Evolutionary conservation across 2,797 vertebrate species (phyloP).

Genomic region (Gadopsis bispinosus): DNA sequence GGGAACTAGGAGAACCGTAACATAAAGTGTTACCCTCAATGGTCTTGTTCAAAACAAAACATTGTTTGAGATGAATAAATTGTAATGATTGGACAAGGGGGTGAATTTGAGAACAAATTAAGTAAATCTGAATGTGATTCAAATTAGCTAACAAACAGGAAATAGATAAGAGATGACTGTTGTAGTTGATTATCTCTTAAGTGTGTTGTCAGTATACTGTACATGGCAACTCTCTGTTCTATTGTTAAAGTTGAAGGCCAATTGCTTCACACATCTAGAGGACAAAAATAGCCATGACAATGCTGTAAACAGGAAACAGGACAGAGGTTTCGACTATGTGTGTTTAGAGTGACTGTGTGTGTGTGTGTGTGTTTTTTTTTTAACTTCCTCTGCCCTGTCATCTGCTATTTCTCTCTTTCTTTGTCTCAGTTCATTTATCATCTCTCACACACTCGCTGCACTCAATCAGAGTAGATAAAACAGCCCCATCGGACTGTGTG

Average conservation of each 20-base stretch:
- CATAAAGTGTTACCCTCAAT: not conserved
- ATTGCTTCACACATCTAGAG: slow-evolving; percentile 41
- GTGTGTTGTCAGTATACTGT: slow-evolving; percentile 6
- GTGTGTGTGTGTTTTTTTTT: slow-evolving; percentile 32
- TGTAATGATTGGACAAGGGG: not conserved
- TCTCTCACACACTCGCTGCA: slow-evolving; percentile 15
- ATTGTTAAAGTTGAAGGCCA: slow-evolving; percentile 63
- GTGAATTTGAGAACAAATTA: not conserved
- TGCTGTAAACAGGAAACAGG: slow-evolving; percentile 85
- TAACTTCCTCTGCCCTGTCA: slow-evolving; percentile 40
- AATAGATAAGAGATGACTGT: not conserved
- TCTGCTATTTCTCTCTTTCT: slow-evolving; percentile 43
- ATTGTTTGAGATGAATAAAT: not conserved
- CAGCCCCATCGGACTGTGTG: not conserved
- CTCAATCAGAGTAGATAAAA: slow-evolving; percentile 12
- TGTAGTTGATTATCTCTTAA: not conserved
- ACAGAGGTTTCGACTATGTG: slow-evolving; percentile 58
- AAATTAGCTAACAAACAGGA: slow-evolving; percentile 18
- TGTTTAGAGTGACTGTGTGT: slow-evolving; percentile 11
- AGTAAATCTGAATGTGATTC: not conserved
- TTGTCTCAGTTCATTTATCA: slow-evolving; percentile 31
- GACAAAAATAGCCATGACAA: slow-evolving; percentile 69
- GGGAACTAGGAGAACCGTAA: not conserved
- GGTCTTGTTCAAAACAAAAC: not conserved
- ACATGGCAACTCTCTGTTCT: slow-evolving; percentile 8